Conservation (phyloP, 1,140 invertebrate genomes). For the Drosophila sturtevanti region DNA sequence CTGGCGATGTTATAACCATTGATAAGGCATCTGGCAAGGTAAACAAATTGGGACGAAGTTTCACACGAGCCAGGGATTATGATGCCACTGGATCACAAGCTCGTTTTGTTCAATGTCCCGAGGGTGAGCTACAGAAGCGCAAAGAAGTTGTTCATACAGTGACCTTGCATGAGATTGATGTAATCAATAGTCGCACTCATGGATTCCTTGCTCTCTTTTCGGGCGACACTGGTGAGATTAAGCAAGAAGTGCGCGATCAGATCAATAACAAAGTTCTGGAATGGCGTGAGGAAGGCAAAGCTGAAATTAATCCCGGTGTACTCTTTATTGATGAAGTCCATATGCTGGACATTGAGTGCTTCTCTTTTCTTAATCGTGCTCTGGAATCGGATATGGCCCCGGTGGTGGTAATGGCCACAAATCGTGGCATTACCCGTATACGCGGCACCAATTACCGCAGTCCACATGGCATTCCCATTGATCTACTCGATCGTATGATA, state of each 20-base stretch:
- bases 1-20: slow-evolving; percentile 98
- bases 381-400: slow-evolving; percentile 98
- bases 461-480: slow-evolving; percentile 97
- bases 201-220: slow-evolving; percentile 99
- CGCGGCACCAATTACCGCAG: slow-evolving; percentile 96
- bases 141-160: slow-evolving; percentile 99
- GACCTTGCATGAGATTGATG: slow-evolving; percentile 99
- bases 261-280: slow-evolving; percentile 99
- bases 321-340: slow-evolving; percentile 97
- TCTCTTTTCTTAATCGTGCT: slow-evolving; percentile 98
- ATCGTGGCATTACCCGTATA: slow-evolving; percentile 97
- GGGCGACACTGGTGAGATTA: slow-evolving; percentile 99
- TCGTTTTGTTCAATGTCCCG: slow-evolving; percentile 98
- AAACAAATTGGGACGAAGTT: slow-evolving; percentile 96
- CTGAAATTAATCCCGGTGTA: slow-evolving; percentile 98
- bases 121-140: slow-evolving; percentile 99
- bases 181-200: slow-evolving; percentile 98
- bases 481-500: slow-evolving; percentile 97
- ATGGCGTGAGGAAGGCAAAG: slow-evolving; percentile 99
- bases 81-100: slow-evolving; percentile 97
- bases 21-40: slow-evolving; percentile 99
- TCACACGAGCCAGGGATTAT: slow-evolving; percentile 97
- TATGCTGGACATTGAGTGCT: slow-evolving; percentile 99
- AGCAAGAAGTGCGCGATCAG: slow-evolving; percentile 98
- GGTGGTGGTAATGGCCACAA: slow-evolving; percentile 99